Evolutionary conservation across 1,140 invertebrate genomes (phyloP).

Genomic region (Drosophila setifemur): DNA sequence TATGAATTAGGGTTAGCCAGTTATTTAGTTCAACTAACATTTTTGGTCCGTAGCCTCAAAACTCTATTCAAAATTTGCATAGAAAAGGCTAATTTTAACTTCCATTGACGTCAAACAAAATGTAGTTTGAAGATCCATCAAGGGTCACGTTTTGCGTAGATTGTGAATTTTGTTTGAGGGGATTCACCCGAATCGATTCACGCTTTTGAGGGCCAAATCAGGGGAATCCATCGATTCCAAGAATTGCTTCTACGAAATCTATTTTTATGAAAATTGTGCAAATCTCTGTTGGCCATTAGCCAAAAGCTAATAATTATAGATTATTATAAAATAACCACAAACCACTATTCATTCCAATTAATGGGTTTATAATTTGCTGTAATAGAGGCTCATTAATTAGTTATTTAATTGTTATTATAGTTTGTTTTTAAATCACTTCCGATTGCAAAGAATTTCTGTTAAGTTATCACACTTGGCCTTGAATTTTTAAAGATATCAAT

Average conservation of each 20-base stretch:
- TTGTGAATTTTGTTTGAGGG: slow-evolving; percentile 4
- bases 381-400: slow-evolving; percentile 2
- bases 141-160: slow-evolving; percentile 12
- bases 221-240: slow-evolving; percentile 25
- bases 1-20: no score
- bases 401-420: slow-evolving; percentile 1
- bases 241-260: slow-evolving; percentile 21
- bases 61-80: slow-evolving; percentile 32
- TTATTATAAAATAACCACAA: slow-evolving; percentile 8
- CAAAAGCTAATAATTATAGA: slow-evolving; percentile 11
- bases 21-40: slow-evolving; percentile 8
- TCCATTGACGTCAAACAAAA: slow-evolving; percentile 20
- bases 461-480: slow-evolving; percentile 15
- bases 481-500: slow-evolving; percentile 21
- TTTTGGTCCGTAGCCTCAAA: no score
- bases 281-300: slow-evolving; percentile 8
- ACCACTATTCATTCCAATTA: slow-evolving; percentile 8
- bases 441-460: slow-evolving; percentile 24
- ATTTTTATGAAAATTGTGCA: slow-evolving; percentile 8
- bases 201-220: background rate
- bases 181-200: slow-evolving; percentile 27
- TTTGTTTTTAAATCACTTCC: slow-evolving; percentile 15
- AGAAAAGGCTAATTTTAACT: slow-evolving; percentile 3
- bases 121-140: slow-evolving; percentile 26
- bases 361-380: slow-evolving; percentile 32